phyloP scores from a whole-genome alignment of 2,113 vertebrate species.

The Cricetomys ansorgei region DNA sequence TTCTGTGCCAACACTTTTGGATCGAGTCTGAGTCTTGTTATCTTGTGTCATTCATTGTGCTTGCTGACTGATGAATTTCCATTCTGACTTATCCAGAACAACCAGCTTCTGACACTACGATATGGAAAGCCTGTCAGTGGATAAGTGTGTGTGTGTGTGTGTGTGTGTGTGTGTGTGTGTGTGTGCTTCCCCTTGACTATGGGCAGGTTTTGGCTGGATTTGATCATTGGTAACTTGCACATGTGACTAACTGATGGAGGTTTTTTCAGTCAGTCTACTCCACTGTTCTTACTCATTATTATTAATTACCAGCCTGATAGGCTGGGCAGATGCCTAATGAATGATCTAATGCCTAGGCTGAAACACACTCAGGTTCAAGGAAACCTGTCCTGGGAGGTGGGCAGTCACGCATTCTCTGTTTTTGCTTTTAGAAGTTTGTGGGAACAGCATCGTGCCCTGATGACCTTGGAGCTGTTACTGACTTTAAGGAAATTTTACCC shows the following conservation, averaged over 20 bases:
- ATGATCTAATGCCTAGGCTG: not conserved
- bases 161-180: not conserved
- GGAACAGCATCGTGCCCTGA: not conserved
- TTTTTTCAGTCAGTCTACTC: conserved; percentile 59
- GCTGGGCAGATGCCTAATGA: conserved; percentile 20
- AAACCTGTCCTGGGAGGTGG: not conserved
- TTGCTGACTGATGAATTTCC: conserved; percentile 50
- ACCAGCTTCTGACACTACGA: not conserved
- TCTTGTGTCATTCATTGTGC: conserved; percentile 2
- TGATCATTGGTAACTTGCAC: conserved; percentile 42
- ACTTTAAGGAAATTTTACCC: not conserved
- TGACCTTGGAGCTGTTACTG: not conserved
- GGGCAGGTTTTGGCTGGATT: conserved; percentile 29
- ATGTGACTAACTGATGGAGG: conserved; percentile 9
- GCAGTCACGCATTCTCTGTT: not conserved
- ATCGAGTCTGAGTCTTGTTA: not conserved
- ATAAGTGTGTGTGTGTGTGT: not conserved
- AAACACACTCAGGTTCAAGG: not conserved
- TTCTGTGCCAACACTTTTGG: not conserved
- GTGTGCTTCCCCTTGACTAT: not conserved
- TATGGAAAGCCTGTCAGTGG: conserved; percentile 40
- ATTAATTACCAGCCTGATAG: conserved; percentile 42
- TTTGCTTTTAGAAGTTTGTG: not conserved
- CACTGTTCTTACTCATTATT: conserved; percentile 56
- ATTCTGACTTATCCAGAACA: conserved; percentile 43